phyloP scores from a whole-genome alignment of 2,888 invertebrate genomes.

The Spisula subtruncata region DNA sequence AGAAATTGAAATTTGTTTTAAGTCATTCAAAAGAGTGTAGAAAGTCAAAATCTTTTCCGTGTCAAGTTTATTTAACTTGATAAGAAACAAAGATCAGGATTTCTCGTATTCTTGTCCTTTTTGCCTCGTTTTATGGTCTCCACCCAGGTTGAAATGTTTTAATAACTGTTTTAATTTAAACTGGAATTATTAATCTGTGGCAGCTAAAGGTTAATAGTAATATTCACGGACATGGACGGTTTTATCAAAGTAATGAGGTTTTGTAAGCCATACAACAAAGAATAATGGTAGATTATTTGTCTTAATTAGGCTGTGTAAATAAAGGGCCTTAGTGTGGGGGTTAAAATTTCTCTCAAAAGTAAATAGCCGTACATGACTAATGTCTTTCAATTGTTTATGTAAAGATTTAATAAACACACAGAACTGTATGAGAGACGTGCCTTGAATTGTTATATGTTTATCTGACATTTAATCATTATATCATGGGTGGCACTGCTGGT shows the following conservation, averaged over 20 bases:
- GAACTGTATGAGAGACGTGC: background rate
- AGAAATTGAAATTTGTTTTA: slow-evolving; percentile 44
- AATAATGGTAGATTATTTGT: slow-evolving; percentile 14
- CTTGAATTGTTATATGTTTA: background rate
- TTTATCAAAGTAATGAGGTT: slow-evolving; percentile 27
- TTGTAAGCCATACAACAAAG: slow-evolving; percentile 1
- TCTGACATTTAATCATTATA: background rate
- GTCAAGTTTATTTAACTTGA: slow-evolving; percentile 46
- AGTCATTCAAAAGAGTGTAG: slow-evolving; percentile 44
- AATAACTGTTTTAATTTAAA: slow-evolving; percentile 34
- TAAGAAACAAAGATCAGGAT: slow-evolving; percentile 33
- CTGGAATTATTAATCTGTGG: slow-evolving; percentile 34
- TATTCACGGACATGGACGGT: slow-evolving; percentile 16
- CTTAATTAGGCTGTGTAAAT: slow-evolving; percentile 19
- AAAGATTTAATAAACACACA: slow-evolving; percentile 19
- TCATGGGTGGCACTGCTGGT: background rate
- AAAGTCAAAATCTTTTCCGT: slow-evolving; percentile 53
- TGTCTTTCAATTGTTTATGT: slow-evolving; percentile 11
- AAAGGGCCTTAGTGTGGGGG: slow-evolving; percentile 5
- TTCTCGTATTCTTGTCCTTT: slow-evolving; percentile 25
- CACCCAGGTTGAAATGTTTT: slow-evolving; percentile 27
- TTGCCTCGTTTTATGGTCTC: slow-evolving; percentile 16
- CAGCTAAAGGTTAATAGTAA: slow-evolving; percentile 46
- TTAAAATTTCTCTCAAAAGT: background rate
- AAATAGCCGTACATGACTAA: slow-evolving; percentile 10